Percentiles rank a stretch among this genome's conserved stretches.
Conservation (phyloP, 2,113 vertebrate genomes). For the Herpetotheres cachinnans region DNA sequence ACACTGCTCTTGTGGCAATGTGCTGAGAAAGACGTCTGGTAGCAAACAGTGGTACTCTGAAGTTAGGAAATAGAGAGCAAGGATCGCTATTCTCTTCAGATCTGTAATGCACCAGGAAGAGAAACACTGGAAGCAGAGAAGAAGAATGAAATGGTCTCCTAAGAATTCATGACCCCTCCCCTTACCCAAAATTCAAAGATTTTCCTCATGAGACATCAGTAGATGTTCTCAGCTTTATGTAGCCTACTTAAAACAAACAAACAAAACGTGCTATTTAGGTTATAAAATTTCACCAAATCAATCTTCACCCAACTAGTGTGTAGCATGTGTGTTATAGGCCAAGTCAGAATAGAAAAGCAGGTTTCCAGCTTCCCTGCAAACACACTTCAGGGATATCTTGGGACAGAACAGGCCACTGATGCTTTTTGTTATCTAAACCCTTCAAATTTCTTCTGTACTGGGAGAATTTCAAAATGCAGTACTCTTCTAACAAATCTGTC, state of each 20-base stretch:
- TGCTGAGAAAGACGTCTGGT: background rate
- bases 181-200: background rate
- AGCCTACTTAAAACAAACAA: background rate
- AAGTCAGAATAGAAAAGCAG: background rate
- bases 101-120: background rate
- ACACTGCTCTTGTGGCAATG: background rate
- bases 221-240: background rate
- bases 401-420: background rate
- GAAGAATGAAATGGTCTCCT: background rate
- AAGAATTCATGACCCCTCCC: background rate
- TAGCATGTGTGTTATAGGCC: background rate
- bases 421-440: background rate
- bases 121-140: background rate
- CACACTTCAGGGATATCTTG: background rate
- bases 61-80: background rate
- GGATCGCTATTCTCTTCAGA: background rate
- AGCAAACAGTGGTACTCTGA: background rate
- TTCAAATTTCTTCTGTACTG: background rate
- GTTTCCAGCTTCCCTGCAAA: background rate
- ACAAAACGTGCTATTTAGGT: background rate
- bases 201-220: background rate
- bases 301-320: background rate
- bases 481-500: background rate
- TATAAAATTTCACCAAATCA: background rate
- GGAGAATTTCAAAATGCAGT: background rate